Base-by-base conservation (phyloP, 2,888 invertebrate genomes). In the Orthosia incerta region DNA sequence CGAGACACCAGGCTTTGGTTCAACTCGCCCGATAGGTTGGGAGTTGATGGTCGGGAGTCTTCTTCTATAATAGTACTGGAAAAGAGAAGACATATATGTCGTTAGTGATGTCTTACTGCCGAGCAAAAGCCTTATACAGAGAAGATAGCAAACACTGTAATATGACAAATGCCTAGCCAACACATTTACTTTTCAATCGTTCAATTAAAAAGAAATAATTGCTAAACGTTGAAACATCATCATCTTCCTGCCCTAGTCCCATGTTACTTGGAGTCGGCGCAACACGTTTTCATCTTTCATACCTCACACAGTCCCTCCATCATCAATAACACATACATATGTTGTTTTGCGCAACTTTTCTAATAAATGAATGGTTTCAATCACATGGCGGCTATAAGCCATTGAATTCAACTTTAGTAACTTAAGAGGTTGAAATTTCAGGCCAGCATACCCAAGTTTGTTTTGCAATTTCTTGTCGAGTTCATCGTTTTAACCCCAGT, bases 1-100 rank as follows among this genome's bases (percentile, higher is more conserved):
- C 92, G 90, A 0, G 93, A 89, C 65, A 94, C 89, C 3, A 82
- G 75, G 83, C 93, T 93, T 18, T 87, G 77, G 88, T 94, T 90
- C 68, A 90, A 80, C 16, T 89, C 91, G 1, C 87, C 81, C 4
- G 91, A 87, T 9, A 86, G 55, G 73, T 90, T 89, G 3, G 93
- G 93, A 0, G 91, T 89, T 1, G 89, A 81, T 0, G 92, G 85
- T 0, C 92, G 90, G 4, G 92, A 93, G 2, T 91, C 91, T 3
- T 90, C 89, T 15, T 91, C 92, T 13, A 66, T 31, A 20, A 88
- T 81, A 4, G 89, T 85, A 46, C 89, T 90, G 87, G 20, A 89
- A 80, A 9, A 70, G 20, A 0, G 23, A 3, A 63, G 39, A 64
- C 0, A 51, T 12, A 62, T 56, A 31, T 50, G 31, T 60, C 0